Conservation (phyloP, 2,797 vertebrate species). For the Spinus pinus region DNA sequence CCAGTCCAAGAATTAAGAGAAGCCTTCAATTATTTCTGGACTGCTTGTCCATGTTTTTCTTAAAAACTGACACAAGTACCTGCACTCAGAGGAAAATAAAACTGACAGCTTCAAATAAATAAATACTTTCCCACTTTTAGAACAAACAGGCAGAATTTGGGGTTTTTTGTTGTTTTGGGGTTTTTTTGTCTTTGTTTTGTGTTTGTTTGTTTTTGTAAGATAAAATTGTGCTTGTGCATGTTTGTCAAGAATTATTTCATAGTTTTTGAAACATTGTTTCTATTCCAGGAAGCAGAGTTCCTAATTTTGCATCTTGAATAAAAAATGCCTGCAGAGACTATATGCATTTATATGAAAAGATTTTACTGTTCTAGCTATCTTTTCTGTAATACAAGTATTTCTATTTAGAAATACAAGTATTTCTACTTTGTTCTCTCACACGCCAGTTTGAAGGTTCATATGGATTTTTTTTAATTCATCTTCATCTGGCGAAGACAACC, state of each 20-base stretch:
- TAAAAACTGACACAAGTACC: background rate
- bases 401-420: background rate
- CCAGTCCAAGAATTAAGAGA: background rate
- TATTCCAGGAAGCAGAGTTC: background rate
- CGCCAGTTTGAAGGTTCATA: background rate
- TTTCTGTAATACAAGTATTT: background rate
- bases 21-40: background rate
- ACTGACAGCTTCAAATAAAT: background rate
- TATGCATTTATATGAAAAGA: background rate
- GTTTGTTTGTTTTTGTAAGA: background rate
- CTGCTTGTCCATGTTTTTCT: background rate
- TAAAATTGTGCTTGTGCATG: background rate
- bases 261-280: background rate
- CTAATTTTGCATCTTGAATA: background rate
- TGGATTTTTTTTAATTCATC: background rate
- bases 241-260: background rate
- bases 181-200: background rate
- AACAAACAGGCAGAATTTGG: background rate
- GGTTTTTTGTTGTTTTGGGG: accelerated
- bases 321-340: background rate
- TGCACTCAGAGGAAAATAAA: background rate
- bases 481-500: background rate
- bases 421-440: background rate
- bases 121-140: background rate
- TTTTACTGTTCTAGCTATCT: background rate